Evolutionary conservation across 1,140 invertebrate species (phyloP).

Genomic region (Aphidius gifuensis): DNA sequence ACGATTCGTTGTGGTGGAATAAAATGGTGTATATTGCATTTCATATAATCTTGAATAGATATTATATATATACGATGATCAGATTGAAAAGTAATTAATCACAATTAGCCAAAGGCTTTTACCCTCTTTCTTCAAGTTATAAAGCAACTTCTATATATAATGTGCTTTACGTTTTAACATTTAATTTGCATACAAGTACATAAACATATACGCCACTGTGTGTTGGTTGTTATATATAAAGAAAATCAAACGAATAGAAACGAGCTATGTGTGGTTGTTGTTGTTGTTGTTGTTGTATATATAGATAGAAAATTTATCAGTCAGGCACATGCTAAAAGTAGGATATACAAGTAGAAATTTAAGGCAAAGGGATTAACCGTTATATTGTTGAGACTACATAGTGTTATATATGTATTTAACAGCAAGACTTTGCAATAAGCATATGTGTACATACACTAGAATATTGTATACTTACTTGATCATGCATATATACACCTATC

Average conservation of each 20-base stretch:
- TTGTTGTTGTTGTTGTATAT: no score
- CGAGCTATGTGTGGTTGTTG: no score
- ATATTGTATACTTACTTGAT: slow-evolving; percentile 4
- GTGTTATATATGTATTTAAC: no score
- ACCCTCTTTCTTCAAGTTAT: slow-evolving; percentile 20
- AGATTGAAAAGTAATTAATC: slow-evolving; percentile 39
- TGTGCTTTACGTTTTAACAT: slow-evolving; percentile 43
- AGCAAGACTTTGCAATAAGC: slow-evolving; percentile 13
- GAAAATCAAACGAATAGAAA: no score
- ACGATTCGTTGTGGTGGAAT: no score
- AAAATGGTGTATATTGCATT: no score
- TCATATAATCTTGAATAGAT: not conserved
- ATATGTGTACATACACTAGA: not conserved
- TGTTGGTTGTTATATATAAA: not conserved
- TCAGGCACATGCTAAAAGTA: no score
- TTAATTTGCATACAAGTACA: slow-evolving; percentile 38
- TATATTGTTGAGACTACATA: slow-evolving; percentile 5
- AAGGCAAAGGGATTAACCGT: slow-evolving; percentile 25
- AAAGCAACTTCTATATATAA: slow-evolving; percentile 13
- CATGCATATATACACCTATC: no score
- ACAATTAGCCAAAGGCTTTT: slow-evolving; percentile 35
- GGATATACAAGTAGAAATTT: not conserved
- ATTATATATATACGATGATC: not conserved
- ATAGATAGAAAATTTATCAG: no score
- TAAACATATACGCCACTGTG: slow-evolving; percentile 21